Evolutionary conservation across 2,113 vertebrate genomes (phyloP).

Genomic region (Sylvietta virens): DNA sequence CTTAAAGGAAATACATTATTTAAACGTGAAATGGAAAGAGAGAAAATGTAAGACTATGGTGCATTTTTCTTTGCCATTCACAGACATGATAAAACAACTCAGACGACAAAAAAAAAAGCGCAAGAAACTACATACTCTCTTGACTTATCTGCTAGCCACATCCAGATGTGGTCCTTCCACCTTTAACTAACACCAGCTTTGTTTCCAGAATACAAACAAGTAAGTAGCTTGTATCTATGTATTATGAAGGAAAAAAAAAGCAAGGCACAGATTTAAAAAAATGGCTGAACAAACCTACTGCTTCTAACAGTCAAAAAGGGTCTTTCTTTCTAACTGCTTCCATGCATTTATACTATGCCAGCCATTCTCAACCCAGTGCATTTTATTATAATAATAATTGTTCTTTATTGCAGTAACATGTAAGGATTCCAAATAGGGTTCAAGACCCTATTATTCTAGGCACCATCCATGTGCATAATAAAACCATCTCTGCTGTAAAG

Average conservation of each 20-base stretch:
- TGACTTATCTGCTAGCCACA: constrained; percentile 1
- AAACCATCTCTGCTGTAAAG: constrained; percentile 43
- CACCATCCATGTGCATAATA: constrained; percentile 29
- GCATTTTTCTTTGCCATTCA: constrained; percentile 31
- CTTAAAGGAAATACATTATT: constrained; percentile 46
- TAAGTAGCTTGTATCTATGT: not conserved
- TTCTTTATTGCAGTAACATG: constrained; percentile 44
- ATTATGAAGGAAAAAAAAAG: not conserved
- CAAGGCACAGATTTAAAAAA: not conserved
- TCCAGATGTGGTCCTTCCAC: not conserved
- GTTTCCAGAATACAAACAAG: constrained; percentile 11
- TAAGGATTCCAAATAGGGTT: constrained; percentile 38
- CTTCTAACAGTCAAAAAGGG: not conserved
- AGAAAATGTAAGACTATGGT: not conserved
- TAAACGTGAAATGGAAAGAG: constrained; percentile 30
- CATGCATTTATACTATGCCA: not conserved
- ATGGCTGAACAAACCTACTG: constrained; percentile 9
- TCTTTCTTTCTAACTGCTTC: not conserved
- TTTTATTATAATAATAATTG: constrained; percentile 57
- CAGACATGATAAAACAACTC: not conserved
- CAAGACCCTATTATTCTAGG: constrained; percentile 41
- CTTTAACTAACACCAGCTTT: not conserved
- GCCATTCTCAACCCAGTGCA: not conserved
- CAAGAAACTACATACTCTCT: not conserved
- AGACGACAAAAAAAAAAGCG: constrained; percentile 3